These are phyloP conservation scores for Prietella phreatophila DNA, from an alignment of 2,113 vertebrate genomes.

Conservation along the genomic window DNA sequence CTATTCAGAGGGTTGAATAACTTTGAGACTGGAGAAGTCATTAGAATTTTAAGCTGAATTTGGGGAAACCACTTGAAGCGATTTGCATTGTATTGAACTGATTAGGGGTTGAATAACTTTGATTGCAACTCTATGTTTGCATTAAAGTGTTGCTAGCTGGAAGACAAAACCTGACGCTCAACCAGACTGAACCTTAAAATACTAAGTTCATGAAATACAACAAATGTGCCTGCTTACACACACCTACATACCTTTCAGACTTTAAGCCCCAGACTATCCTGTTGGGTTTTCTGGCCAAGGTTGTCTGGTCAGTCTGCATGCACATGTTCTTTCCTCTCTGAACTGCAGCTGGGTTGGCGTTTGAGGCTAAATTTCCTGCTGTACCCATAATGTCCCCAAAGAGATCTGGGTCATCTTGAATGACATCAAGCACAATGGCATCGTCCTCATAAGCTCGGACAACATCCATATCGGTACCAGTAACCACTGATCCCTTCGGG, in stretches of 20 bases:
- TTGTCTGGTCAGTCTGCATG: neutral
- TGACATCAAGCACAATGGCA: constrained; percentile 50
- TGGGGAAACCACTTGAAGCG: no score
- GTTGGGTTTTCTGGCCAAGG: neutral
- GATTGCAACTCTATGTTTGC: no score
- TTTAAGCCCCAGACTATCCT: constrained; percentile 38
- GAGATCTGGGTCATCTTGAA: constrained; percentile 52
- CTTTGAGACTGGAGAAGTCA: no score
- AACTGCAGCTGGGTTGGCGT: neutral
- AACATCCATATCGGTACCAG: constrained; percentile 33
- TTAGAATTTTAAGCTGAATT: no score
- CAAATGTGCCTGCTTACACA: neutral
- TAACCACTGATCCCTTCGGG: neutral
- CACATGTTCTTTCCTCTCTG: neutral
- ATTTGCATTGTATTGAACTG: no score
- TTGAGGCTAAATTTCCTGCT: neutral
- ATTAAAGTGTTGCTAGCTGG: neutral
- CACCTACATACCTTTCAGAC: constrained; percentile 18
- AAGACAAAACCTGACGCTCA: neutral
- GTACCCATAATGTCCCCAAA: constrained; percentile 35
- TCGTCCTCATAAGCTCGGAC: constrained; percentile 51
- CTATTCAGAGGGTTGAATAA: no score
- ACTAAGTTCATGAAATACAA: neutral
- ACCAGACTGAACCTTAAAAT: neutral
- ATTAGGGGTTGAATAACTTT: no score